Conservation (phyloP, 2,888 invertebrate species). For the Cerastis rubricosa region DNA sequence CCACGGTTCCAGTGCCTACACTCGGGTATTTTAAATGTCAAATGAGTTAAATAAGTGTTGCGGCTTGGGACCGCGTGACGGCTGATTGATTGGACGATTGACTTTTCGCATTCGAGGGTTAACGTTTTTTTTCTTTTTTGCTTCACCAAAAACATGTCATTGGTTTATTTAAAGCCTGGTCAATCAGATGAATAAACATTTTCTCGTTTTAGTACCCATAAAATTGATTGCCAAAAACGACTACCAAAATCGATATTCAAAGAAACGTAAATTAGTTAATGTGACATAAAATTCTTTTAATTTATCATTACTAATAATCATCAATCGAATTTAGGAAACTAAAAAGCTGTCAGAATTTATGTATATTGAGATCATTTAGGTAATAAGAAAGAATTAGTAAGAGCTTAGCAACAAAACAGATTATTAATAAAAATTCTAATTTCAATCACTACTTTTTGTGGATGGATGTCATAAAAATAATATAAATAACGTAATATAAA, state of each 20-base stretch:
- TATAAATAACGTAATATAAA: conserved; percentile 69
- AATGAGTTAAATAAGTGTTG: conserved; percentile 63
- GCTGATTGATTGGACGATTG: conserved; percentile 65
- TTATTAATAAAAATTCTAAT: conserved; percentile 66
- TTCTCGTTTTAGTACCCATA: conserved; percentile 36
- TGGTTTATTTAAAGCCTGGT: conserved; percentile 26
- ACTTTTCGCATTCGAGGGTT: conserved; percentile 61
- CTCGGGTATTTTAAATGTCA: conserved; percentile 77
- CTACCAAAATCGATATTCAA: conserved; percentile 53
- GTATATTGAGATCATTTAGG: conserved; percentile 57
- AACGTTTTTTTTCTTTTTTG: conserved; percentile 21
- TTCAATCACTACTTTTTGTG: conserved; percentile 65
- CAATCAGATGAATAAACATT: conserved; percentile 48
- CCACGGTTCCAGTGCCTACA: too few relatives aligned
- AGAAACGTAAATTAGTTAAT: conserved; percentile 59
- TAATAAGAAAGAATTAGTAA: conserved; percentile 59
- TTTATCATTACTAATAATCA: conserved; percentile 62
- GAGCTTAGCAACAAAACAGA: conserved; percentile 64
- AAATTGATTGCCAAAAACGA: conserved; percentile 48
- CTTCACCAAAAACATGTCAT: conserved; percentile 22
- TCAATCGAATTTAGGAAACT: conserved; percentile 59
- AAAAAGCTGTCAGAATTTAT: conserved; percentile 60
- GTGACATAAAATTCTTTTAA: conserved; percentile 56
- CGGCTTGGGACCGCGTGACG: conserved; percentile 48
- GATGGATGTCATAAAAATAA: conserved; percentile 68